Conservation (phyloP, 2,113 vertebrate genomes). For the Phylloscopus trochilus region DNA sequence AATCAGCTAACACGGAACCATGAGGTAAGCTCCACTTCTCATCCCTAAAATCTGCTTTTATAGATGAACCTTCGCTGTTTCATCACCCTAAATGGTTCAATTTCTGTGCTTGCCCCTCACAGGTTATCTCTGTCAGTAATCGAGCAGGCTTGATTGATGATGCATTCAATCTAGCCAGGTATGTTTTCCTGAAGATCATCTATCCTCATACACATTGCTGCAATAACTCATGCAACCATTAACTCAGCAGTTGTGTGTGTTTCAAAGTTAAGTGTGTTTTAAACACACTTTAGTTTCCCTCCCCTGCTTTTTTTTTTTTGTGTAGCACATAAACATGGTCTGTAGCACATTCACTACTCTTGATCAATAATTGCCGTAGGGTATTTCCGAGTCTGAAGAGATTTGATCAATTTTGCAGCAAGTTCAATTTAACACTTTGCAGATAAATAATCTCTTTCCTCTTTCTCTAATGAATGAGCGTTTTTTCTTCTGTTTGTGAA, state of each 20-base stretch:
- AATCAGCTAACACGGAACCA: constrained; percentile 89
- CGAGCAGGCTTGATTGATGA: constrained; percentile 94
- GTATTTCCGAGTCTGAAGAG: constrained; percentile 58
- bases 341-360: neutral
- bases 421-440: constrained; percentile 57
- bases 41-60: constrained; percentile 27
- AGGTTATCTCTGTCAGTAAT: constrained; percentile 96
- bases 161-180: constrained; percentile 97
- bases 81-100: constrained; percentile 54
- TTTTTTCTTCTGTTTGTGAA: neutral
- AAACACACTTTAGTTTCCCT: neutral
- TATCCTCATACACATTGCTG: constrained; percentile 20
- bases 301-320: neutral
- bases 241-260: neutral
- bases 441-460: constrained; percentile 62
- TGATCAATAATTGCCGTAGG: constrained; percentile 58
- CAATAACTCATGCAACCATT: neutral
- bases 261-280: constrained; percentile 33
- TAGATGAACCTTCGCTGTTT: constrained; percentile 10
- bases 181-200: constrained; percentile 67
- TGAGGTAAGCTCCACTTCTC: constrained; percentile 74
- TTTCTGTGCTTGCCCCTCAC: constrained; percentile 52
- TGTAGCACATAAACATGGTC: neutral
- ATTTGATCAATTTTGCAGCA: constrained; percentile 66
- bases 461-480: constrained; percentile 46